These are phyloP conservation scores for Podotricha telesiphe DNA, from an alignment of 2,888 invertebrate genomes.

Conservation along the genomic window DNA sequence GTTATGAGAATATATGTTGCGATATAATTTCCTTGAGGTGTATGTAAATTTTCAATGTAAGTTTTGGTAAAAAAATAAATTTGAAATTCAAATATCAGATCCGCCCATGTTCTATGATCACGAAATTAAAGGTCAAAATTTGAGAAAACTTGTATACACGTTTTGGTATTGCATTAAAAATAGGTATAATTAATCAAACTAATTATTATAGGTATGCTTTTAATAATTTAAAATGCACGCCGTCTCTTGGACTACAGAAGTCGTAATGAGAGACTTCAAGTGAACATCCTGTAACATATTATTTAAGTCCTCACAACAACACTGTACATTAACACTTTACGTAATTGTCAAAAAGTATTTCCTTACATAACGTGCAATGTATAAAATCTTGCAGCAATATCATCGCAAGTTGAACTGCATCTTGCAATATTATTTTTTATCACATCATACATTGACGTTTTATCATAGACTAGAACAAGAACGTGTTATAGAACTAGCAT, in stretches of 20 bases:
- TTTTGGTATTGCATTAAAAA: background rate
- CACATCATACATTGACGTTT: conserved; percentile 32
- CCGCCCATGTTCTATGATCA: background rate
- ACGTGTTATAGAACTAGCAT: conserved; percentile 44
- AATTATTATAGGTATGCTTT: background rate
- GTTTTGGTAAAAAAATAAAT: background rate
- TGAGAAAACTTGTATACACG: background rate
- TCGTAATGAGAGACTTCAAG: conserved; percentile 40
- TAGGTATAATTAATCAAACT: background rate
- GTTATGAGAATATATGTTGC: no score
- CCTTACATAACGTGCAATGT: conserved; percentile 1
- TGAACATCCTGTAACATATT: conserved; percentile 47
- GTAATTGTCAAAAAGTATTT: background rate
- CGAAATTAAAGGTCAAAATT: background rate
- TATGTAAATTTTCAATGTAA: background rate
- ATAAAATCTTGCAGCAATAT: background rate
- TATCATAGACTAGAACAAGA: conserved; percentile 6
- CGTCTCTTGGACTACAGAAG: conserved; percentile 32
- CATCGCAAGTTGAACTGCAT: background rate
- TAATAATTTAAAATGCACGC: background rate
- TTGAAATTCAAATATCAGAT: background rate
- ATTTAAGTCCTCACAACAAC: conserved; percentile 21
- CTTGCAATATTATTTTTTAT: background rate
- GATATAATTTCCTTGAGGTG: background rate
- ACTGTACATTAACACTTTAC: conserved; percentile 6